Evolutionary conservation across 2,113 vertebrate species (phyloP), one percentile per base, ranked within the genome.

Genomic region (Corythaixoides concolor): DNA sequence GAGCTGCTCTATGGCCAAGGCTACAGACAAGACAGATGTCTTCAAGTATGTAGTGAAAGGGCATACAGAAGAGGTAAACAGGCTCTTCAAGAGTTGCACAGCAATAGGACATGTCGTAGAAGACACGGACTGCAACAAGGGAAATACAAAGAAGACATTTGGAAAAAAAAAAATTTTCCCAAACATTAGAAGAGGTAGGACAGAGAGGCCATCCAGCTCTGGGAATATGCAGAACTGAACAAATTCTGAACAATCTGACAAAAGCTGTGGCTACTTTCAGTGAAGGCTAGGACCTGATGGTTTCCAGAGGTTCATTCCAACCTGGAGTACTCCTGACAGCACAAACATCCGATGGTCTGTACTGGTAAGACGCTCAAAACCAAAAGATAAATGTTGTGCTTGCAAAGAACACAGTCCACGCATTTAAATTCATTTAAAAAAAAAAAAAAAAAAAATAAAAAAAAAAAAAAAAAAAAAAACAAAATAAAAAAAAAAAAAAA

Each of bases 1-100:
- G 5, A 85, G 39, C n/a, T 53, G 14, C n/a, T 81, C 22, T 69
- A 30, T 18, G 23, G n/a, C 12, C 49, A 79, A 63, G 8, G 33
- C 47, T 79, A 80, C 39, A 76, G 45, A 56, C 9, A 73, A 26
- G 19, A 53, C 1, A 7, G 13, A 13, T 7, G 15, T 19, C 21
- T 47, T 64, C 21, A 62, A 33, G 2, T 17, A 59, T 4, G 11
- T 33, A 67, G 15, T 9, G 0, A 0, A 0, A 70, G 7, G 4
- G 37, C 24, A 79, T 2, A 49, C 19, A 64, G 47, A 89, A 76
- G 9, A 84, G 18, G 17, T 67, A 81, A 87, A 30, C 12, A 56
- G 27, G 52, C 8, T 70, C 32, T 28, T 28, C 1, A 1, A 17
- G 43, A 56, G 22, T 2, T 41, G 63, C 67, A 63, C 15, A 68